phyloP scores from a whole-genome alignment of 2,888 invertebrate species.

The Tipula helvola region DNA sequence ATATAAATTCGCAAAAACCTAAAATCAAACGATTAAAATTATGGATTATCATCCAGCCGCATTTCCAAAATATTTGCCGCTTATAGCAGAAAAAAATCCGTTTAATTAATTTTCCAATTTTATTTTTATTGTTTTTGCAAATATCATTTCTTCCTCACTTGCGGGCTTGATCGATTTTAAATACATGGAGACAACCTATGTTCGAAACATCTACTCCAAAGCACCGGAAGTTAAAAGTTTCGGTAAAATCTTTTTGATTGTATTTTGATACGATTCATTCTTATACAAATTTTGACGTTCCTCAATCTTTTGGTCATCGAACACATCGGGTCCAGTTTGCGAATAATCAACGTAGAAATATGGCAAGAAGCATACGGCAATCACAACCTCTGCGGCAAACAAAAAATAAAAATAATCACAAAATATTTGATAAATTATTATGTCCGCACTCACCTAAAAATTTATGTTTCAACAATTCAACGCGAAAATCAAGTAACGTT shows the following conservation, averaged over 20 bases:
- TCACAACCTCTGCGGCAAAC: neutral
- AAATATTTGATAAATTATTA: neutral
- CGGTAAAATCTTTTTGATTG: neutral
- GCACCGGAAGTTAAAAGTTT: neutral
- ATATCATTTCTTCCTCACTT: neutral
- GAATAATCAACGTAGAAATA: neutral
- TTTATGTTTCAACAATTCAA: constrained; percentile 15
- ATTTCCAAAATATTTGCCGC: too few species aligned
- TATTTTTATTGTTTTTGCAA: neutral
- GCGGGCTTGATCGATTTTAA: neutral
- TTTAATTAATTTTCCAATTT: neutral
- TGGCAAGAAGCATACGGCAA: neutral
- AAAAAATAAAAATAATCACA: neutral
- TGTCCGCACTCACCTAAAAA: constrained; percentile 13
- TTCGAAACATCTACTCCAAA: neutral
- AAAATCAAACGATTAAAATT: too few species aligned
- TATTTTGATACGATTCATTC: neutral
- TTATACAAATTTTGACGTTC: neutral
- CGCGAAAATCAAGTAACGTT: constrained; percentile 12
- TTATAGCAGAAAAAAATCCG: neutral
- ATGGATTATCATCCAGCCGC: too few species aligned
- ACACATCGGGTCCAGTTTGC: neutral
- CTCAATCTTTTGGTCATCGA: neutral
- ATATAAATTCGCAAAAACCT: too few species aligned
- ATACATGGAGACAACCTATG: neutral